Percentiles rank a stretch among this genome's conserved stretches.
These are phyloP conservation scores for Hirtodrosophila confusa DNA, from an alignment of 2,888 invertebrate genomes.

Conservation along the genomic window DNA sequence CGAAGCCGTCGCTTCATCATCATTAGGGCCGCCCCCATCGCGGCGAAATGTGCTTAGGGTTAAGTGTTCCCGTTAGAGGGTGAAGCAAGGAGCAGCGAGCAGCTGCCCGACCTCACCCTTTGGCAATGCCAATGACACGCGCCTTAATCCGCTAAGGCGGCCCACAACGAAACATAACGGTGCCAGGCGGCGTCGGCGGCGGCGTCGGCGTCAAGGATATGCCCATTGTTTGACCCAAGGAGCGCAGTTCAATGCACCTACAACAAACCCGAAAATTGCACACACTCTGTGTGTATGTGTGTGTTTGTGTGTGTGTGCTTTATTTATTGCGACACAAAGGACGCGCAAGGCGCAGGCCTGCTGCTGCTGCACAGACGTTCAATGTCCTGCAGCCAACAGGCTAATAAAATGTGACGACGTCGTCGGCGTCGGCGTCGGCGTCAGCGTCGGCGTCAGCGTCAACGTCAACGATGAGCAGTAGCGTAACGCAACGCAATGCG, in stretches of 20 bases:
- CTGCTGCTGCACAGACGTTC: slow-evolving; percentile 68
- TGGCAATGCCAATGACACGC: slow-evolving; percentile 50
- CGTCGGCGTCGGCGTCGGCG: slow-evolving; percentile 18
- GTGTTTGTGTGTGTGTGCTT: slow-evolving; percentile 41
- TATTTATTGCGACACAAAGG: slow-evolving; percentile 75
- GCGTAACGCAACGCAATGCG: slow-evolving; percentile 71
- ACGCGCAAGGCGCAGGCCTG: slow-evolving; percentile 55
- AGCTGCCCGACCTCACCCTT: slow-evolving; percentile 39
- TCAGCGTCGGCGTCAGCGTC: slow-evolving; percentile 16
- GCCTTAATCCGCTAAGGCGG: slow-evolving; percentile 64
- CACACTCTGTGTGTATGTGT: slow-evolving; percentile 10
- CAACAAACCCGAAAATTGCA: slow-evolving; percentile 54
- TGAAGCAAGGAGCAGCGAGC: slow-evolving; percentile 30
- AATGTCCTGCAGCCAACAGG: slow-evolving; percentile 77
- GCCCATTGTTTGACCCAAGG: slow-evolving; percentile 53
- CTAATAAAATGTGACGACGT: slow-evolving; percentile 80
- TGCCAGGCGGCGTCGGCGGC: slow-evolving; percentile 13
- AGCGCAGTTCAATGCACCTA: slow-evolving; percentile 72
- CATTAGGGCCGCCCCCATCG: slow-evolving; percentile 66
- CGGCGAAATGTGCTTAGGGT: slow-evolving; percentile 68
- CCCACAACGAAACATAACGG: slow-evolving; percentile 63
- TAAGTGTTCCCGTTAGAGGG: slow-evolving; percentile 77
- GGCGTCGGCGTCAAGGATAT: slow-evolving; percentile 42
- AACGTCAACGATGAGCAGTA: slow-evolving; percentile 12
- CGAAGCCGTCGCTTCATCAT: slow-evolving; percentile 65